Base-by-base conservation (phyloP, 2,113 vertebrate genomes). In the Scatophagus argus region DNA sequence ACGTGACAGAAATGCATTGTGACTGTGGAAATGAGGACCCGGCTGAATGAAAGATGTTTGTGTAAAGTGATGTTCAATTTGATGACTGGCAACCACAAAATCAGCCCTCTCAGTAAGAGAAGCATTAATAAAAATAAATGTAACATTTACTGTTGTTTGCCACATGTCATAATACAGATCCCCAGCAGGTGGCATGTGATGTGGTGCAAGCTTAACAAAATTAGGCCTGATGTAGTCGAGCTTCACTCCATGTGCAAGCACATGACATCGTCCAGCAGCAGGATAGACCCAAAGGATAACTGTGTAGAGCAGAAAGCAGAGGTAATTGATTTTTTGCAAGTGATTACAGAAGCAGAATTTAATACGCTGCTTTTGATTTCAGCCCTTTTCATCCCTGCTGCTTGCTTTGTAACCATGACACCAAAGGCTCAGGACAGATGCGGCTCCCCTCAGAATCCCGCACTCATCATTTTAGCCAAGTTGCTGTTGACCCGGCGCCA, bases 401-500 rank as follows among this genome's bases (percentile, higher is more conserved):
- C 75, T 84, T 74, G 74, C 83, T 72, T 80, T 79, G 88, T 89
- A 89, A 92, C 87, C 80, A 78, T 84, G 93, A 93, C 89, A 92
- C 89, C 80, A 73, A 54, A 77, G 81, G 84, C 86, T 86, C 78
- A 77, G 89, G 87, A 87, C 82, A 81, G 90, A 90, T 70, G 77
- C 59, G 38, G 73, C 83, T 84, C 74, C 58, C 71, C 72, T 61
- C 84, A 90, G 79, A 90, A 91, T 83, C 46, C 87, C 29, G 67
- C 86, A 86, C 87, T 92, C 88, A 93, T 93, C 91, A 88, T 93
- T 93, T 93, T 90, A 91, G 89, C 83, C 84, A 83, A 88, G 82
- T 79, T 74, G 86, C 81, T 82, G 81, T 92, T 93, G 90, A 90
- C 83, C 80, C 47, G 49, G 78, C 59, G 90, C 92, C 90, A 89